Evolutionary conservation across 2,113 vertebrate species (phyloP).

Genomic region (Alexandromys fortis): DNA sequence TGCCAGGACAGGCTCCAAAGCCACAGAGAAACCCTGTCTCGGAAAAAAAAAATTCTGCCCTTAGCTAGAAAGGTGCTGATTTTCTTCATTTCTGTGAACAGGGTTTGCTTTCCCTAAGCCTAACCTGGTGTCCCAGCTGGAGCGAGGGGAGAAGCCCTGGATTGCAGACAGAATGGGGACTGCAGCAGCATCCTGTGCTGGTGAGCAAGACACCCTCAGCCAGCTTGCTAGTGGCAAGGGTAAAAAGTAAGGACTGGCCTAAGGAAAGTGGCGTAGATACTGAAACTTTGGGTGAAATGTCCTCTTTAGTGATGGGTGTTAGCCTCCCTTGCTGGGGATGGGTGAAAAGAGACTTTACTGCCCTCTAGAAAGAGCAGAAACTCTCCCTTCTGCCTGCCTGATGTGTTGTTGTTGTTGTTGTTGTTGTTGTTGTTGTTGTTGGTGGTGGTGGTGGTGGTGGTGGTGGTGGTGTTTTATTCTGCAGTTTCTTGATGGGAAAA

Average conservation of each 20-base stretch:
- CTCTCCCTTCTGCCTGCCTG: neutral
- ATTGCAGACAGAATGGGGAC: neutral
- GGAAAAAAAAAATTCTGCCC: neutral
- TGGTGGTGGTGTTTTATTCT: neutral
- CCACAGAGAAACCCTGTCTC: too few relatives aligned
- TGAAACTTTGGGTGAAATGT: neutral
- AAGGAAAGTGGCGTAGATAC: neutral
- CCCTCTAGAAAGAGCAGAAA: neutral
- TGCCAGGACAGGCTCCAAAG: too few relatives aligned
- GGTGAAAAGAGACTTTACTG: neutral
- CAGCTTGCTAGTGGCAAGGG: neutral
- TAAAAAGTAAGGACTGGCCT: neutral
- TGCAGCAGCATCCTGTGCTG: neutral
- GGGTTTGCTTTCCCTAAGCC: slow-evolving; percentile 62
- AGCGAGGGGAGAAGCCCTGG: slow-evolving; percentile 40
- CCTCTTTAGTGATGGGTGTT: neutral
- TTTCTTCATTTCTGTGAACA: slow-evolving; percentile 7
- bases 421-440: too few relatives aligned
- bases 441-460: too few relatives aligned
- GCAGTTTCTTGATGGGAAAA: neutral
- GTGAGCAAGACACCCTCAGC: neutral
- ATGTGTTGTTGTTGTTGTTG: neutral
- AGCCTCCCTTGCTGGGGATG: neutral
- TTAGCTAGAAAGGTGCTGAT: neutral
- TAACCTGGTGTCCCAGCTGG: slow-evolving; percentile 60